A percentile compares a stretch with the other conserved stretches of the same genome.
phyloP scores from a whole-genome alignment of 2,888 invertebrate species.

The Conistra vaccinii region DNA sequence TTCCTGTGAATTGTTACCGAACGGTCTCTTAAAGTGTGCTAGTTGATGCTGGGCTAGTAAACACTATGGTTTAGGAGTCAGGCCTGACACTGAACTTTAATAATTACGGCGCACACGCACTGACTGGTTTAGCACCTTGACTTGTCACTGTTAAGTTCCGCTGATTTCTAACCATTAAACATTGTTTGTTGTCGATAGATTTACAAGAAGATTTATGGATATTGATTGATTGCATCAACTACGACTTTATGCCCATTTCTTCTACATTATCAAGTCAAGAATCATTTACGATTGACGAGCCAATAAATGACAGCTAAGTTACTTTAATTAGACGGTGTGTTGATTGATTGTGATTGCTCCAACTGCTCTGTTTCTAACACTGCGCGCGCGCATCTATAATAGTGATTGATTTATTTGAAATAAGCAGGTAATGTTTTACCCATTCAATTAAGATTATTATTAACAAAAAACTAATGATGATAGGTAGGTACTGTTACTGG shows the following conservation, averaged over 20 bases:
- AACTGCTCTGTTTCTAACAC: constrained; percentile 35
- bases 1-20: constrained; percentile 54
- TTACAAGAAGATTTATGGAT: constrained; percentile 23
- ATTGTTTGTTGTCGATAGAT: constrained; percentile 16
- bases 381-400: constrained; percentile 2
- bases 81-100: constrained; percentile 39
- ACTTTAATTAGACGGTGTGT: constrained; percentile 68
- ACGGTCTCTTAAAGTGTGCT: constrained; percentile 35
- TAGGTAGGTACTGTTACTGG: constrained; percentile 6
- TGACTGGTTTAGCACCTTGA: constrained; percentile 9
- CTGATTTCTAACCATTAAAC: constrained; percentile 27
- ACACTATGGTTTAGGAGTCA: constrained; percentile 44
- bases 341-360: constrained; percentile 70
- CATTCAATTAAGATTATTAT: constrained; percentile 1
- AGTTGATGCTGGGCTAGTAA: constrained; percentile 33
- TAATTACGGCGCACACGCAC: constrained; percentile 41
- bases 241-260: constrained; percentile 28
- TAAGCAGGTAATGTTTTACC: background rate
- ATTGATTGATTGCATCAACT: constrained; percentile 24
- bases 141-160: constrained; percentile 19
- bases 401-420: constrained; percentile 50
- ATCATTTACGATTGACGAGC: constrained; percentile 29
- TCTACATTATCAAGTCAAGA: constrained; percentile 18
- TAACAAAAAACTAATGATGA: background rate
- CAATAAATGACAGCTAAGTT: constrained; percentile 62